Conservation (phyloP, 2,888 invertebrate genomes). For the Parelbella ahira region DNA sequence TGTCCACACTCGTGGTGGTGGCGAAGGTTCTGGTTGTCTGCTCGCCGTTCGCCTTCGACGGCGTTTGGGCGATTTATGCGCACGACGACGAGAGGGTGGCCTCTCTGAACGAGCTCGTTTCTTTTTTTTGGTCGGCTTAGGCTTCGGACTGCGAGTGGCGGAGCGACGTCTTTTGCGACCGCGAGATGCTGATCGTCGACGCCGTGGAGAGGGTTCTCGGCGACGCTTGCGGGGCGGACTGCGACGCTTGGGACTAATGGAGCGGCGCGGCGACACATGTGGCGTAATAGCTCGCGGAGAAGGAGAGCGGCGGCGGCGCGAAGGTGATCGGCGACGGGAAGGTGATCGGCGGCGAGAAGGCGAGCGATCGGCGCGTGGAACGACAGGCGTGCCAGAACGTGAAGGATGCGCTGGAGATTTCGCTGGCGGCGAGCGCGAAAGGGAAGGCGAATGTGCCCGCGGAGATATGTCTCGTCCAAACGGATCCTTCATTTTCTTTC, state of each 20-base stretch:
- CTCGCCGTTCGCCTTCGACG: constrained; percentile 44
- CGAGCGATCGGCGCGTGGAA: constrained; percentile 27
- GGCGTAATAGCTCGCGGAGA: constrained; percentile 24
- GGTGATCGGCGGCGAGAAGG: constrained; percentile 26
- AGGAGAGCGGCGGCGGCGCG: constrained; percentile 30
- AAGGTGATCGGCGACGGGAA: no score
- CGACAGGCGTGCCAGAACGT: constrained; percentile 24
- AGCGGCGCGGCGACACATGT: constrained; percentile 29
- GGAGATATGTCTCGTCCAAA: constrained; percentile 87
- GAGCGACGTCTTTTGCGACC: constrained; percentile 47
- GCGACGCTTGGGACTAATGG: constrained; percentile 33
- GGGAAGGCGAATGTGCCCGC: constrained; percentile 44
- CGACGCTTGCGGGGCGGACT: constrained; percentile 30
- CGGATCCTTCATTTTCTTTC: constrained; percentile 84
- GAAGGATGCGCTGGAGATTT: constrained; percentile 32
- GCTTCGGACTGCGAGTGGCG: constrained; percentile 42
- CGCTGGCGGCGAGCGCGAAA: constrained; percentile 31
- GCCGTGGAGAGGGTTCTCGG: constrained; percentile 37
- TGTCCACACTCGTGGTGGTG: constrained; percentile 39
- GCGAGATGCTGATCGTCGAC: constrained; percentile 43
- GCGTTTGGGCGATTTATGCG: constrained; percentile 50
- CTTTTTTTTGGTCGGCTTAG: constrained; percentile 46
- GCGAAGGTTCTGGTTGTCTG: constrained; percentile 42
- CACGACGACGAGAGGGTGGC: constrained; percentile 38
- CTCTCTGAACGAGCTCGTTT: constrained; percentile 49